A percentile compares a stretch with the other conserved stretches of the same genome.
These are phyloP conservation scores for Amazona guildingii DNA, from an alignment of 2,113 vertebrate genomes.

Conservation along the genomic window DNA sequence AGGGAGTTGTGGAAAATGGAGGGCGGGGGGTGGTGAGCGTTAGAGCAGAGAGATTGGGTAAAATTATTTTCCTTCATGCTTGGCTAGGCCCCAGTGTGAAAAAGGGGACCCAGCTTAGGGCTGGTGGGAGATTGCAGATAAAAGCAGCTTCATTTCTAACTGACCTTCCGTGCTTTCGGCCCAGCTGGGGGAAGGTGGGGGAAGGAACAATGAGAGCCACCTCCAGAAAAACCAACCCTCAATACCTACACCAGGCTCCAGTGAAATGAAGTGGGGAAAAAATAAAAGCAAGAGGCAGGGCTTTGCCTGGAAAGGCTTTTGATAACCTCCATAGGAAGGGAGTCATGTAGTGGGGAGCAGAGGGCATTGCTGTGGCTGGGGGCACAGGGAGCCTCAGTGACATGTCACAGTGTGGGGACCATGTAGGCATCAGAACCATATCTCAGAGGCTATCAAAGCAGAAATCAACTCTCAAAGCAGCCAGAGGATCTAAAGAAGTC, in stretches of 20 bases:
- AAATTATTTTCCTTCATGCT: conserved; percentile 86
- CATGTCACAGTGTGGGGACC: background rate
- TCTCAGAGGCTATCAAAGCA: background rate
- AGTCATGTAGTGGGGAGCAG: background rate
- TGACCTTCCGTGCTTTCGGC: conserved; percentile 69
- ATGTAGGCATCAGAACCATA: background rate
- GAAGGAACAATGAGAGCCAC: conserved; percentile 64
- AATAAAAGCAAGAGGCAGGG: conserved; percentile 33
- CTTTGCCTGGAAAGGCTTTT: background rate
- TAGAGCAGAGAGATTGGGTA: conserved; percentile 79
- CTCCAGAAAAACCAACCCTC: conserved; percentile 28
- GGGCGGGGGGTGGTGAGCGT: conserved; percentile 63
- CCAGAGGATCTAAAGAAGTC: rapidly evolving
- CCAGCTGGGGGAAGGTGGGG: background rate
- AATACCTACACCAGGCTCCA: background rate
- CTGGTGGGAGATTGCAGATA: conserved; percentile 80
- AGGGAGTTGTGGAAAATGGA: conserved; percentile 18
- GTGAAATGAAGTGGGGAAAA: background rate
- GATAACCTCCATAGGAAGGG: background rate
- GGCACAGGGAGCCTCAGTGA: background rate
- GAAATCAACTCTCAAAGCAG: background rate
- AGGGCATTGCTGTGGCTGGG: background rate
- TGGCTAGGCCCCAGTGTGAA: conserved; percentile 74
- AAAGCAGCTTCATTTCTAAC: conserved; percentile 80
- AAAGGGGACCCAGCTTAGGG: conserved; percentile 75